Percentiles rank a stretch among this genome's conserved stretches.
These are phyloP conservation scores for Alosa alosa DNA, from an alignment of 2,113 vertebrate genomes.

Conservation along the genomic window DNA sequence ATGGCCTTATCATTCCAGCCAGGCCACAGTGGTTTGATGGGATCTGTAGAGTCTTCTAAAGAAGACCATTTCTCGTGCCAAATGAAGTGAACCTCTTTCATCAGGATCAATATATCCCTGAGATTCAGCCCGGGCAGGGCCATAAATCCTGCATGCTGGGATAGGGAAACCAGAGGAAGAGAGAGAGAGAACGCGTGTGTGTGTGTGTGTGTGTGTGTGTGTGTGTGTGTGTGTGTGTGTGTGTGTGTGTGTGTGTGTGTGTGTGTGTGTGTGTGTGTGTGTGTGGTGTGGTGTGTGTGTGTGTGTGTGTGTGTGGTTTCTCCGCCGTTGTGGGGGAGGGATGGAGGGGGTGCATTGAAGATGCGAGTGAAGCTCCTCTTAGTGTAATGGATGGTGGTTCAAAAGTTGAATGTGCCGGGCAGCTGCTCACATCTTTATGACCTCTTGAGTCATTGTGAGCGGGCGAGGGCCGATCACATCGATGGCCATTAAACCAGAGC, in stretches of 20 bases:
- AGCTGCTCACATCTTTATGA: constrained; percentile 62
- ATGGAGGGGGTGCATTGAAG: constrained; percentile 20
- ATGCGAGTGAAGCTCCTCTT: constrained; percentile 38
- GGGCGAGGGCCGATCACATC: constrained; percentile 50
- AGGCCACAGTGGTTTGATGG: constrained; percentile 27
- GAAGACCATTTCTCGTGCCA: constrained; percentile 39
- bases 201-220: not conserved
- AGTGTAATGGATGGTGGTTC: constrained; percentile 63
- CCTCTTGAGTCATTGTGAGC: constrained; percentile 65
- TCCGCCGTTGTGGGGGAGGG: constrained; percentile 19
- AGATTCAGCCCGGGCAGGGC: constrained; percentile 34
- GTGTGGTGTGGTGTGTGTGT: not conserved
- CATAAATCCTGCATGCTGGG: constrained; percentile 49
- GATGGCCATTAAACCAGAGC: constrained; percentile 50
- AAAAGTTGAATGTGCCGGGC: constrained; percentile 64
- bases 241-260: not conserved
- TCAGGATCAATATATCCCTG: constrained; percentile 54
- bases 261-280: not conserved
- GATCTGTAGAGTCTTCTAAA: constrained; percentile 45
- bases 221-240: not conserved
- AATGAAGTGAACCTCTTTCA: constrained; percentile 54
- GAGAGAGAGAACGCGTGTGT: not conserved
- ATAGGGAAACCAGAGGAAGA: constrained; percentile 15
- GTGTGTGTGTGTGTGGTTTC: not conserved
- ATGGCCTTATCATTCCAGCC: constrained; percentile 14